phyloP scores from a whole-genome alignment of 2,888 invertebrate genomes.

The Athalia circularis region DNA sequence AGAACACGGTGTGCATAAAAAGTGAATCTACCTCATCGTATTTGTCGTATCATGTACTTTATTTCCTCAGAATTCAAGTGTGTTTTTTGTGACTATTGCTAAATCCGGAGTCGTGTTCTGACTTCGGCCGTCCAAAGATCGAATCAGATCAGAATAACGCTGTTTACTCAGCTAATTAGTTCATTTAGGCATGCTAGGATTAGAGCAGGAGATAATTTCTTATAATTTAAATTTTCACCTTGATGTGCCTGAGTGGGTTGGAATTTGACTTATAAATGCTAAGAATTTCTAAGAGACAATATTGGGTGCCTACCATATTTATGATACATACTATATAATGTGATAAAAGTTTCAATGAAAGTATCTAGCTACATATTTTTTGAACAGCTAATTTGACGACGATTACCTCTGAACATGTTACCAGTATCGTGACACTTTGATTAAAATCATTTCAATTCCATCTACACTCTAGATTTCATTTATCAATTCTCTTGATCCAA shows the following conservation, averaged over 20 bases:
- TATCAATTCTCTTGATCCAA: not conserved
- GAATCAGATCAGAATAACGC: too few species aligned
- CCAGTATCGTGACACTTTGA: not conserved
- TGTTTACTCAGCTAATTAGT: too few species aligned
- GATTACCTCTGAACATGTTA: not conserved
- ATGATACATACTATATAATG: not conserved
- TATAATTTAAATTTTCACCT: slow-evolving; percentile 2
- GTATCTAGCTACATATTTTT: not conserved
- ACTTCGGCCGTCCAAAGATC: too few species aligned
- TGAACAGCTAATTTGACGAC: not conserved
- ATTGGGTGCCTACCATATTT: not conserved
- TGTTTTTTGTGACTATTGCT: not conserved
- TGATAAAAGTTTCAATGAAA: slow-evolving; percentile 3
- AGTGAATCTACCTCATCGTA: not conserved
- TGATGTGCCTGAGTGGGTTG: slow-evolving; percentile 16
- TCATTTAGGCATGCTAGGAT: too few species aligned
- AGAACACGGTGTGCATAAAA: not conserved
- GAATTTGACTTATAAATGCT: not conserved
- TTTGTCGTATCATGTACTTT: not conserved
- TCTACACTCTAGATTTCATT: not conserved
- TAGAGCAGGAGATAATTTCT: too few species aligned
- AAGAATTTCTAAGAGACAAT: slow-evolving; percentile 16
- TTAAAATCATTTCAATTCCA: too few species aligned
- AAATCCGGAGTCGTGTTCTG: too few species aligned
- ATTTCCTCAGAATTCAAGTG: not conserved